Percentiles rank a stretch among this genome's conserved stretches.
phyloP scores from a whole-genome alignment of 1,140 invertebrate genomes.

The Neotoxoptera formosana region DNA sequence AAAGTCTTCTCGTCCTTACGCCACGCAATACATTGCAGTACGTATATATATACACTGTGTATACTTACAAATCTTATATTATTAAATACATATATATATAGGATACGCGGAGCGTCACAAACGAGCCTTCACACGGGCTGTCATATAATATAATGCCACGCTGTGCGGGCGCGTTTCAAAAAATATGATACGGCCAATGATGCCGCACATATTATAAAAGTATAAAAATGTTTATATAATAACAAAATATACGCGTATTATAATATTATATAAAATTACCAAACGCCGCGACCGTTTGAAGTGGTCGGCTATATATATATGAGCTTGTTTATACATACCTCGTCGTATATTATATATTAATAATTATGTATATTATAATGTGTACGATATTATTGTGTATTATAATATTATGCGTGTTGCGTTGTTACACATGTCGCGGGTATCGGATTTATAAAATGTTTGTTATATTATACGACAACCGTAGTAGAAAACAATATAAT shows the following conservation, averaged over 20 bases:
- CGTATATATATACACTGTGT: too few species aligned
- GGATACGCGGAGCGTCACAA: not conserved
- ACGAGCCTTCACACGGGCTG: slow-evolving; percentile 25
- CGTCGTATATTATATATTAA: not conserved
- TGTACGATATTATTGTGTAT: not conserved
- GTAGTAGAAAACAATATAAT: not conserved
- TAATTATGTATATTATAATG: too few species aligned
- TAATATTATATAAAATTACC: not conserved
- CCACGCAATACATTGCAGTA: not conserved
- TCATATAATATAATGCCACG: not conserved
- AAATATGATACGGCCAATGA: slow-evolving; percentile 11
- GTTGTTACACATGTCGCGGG: not conserved
- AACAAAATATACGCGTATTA: not conserved
- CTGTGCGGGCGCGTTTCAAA: slow-evolving; percentile 13
- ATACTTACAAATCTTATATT: not conserved
- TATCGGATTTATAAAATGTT: not conserved
- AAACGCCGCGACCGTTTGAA: slow-evolving; percentile 17
- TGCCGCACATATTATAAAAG: not conserved
- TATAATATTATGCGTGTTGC: not conserved
- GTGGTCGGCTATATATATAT: not conserved
- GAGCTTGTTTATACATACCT: not conserved
- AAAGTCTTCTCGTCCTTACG: not conserved
- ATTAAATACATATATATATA: not conserved
- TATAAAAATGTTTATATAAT: not conserved
- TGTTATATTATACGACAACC: not conserved